Evolutionary conservation across 2,888 invertebrate species (phyloP).

Genomic region (Dynastes maya): DNA sequence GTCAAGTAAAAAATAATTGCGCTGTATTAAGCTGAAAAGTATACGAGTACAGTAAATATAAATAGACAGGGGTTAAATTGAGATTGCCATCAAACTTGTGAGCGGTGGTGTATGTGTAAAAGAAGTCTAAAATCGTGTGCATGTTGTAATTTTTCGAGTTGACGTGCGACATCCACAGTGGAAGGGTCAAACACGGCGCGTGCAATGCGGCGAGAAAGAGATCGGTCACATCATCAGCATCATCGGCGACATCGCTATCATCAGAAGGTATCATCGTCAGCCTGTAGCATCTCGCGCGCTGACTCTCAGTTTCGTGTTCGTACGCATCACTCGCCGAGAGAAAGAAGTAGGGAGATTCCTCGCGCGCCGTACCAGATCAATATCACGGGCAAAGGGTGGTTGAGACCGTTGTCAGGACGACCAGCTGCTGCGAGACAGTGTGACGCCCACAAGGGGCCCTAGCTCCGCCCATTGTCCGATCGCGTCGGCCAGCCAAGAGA

Average conservation of each 20-base stretch:
- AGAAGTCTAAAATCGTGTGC: conserved; percentile 62
- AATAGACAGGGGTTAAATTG: no score
- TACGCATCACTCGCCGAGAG: conserved; percentile 21
- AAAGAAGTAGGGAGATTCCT: conserved; percentile 60
- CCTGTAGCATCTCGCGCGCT: not conserved
- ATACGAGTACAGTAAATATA: no score
- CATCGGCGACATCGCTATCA: conserved; percentile 26
- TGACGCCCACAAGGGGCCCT: conserved; percentile 75
- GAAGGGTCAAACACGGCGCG: not conserved
- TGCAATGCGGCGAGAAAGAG: conserved; percentile 3
- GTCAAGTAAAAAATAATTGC: no score
- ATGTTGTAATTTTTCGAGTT: conserved; percentile 64
- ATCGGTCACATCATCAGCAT: conserved; percentile 29
- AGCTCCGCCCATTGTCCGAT: conserved; percentile 60
- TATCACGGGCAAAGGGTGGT: conserved; percentile 66
- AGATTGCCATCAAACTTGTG: no score
- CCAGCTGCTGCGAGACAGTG: conserved; percentile 77
- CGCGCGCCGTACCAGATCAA: conserved; percentile 66
- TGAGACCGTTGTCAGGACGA: conserved; percentile 73
- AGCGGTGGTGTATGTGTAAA: conserved; percentile 59
- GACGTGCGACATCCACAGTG: conserved; percentile 21
- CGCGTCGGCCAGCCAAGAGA: conserved; percentile 37
- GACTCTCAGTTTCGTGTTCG: not conserved
- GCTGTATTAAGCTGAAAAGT: no score
- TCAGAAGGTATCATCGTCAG: conserved; percentile 9